phyloP scores from a whole-genome alignment of 1,140 invertebrate species.

The Anastrepha obliqua region DNA sequence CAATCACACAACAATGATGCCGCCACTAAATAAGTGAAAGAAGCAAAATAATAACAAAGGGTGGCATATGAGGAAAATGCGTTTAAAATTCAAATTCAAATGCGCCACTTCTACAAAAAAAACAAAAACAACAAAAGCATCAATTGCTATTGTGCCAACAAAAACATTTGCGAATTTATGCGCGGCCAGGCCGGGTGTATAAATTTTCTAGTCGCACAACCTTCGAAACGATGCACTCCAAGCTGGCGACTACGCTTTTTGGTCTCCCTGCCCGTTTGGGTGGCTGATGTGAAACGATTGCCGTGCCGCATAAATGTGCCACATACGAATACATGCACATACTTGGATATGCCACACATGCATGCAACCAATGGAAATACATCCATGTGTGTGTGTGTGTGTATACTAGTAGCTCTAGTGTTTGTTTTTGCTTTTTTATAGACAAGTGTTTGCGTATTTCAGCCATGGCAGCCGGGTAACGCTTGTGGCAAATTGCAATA shows the following conservation, averaged over 20 bases:
- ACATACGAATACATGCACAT: not conserved
- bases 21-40: not conserved
- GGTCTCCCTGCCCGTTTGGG: not conserved
- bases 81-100: conserved; percentile 55
- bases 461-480: not conserved
- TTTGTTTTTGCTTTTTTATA: conserved; percentile 19
- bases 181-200: conserved; percentile 26
- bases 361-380: not conserved
- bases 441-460: not conserved
- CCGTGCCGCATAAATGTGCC: not conserved
- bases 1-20: conserved; percentile 35
- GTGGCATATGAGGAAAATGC: conserved; percentile 30
- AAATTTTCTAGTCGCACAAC: not conserved
- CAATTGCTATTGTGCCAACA: not conserved
- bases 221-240: not conserved
- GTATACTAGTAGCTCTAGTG: not conserved
- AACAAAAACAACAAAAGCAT: conserved; percentile 5
- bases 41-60: not conserved
- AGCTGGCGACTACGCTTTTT: not conserved
- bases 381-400: not conserved
- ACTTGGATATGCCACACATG: no score
- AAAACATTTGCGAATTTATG: conserved; percentile 26
- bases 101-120: not conserved
- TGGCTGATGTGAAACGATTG: not conserved
- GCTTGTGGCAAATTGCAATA: conserved; percentile 49